Conservation (phyloP, 2,797 vertebrate species). For the Kryptopterus vitreolus region DNA sequence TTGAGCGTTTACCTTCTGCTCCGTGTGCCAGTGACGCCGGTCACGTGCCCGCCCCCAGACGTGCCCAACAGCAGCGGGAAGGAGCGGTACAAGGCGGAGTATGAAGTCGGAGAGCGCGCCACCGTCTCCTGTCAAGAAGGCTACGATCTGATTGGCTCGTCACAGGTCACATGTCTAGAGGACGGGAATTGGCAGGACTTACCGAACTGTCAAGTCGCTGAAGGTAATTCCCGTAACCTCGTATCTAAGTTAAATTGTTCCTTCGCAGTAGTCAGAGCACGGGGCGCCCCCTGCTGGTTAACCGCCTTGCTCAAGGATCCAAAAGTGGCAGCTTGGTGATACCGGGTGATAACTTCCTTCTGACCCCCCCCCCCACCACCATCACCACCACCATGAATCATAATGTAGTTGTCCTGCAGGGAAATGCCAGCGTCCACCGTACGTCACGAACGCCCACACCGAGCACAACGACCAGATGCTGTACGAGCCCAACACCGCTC, state of each 20-base stretch:
- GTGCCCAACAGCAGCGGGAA: not conserved
- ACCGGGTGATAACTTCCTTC: too few relatives aligned
- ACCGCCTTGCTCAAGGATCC: too few relatives aligned
- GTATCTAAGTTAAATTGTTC: too few relatives aligned
- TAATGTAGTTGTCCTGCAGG: constrained; percentile 39
- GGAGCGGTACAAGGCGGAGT: not conserved
- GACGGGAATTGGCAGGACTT: constrained; percentile 33
- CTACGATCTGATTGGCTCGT: constrained; percentile 30
- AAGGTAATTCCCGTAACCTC: not conserved
- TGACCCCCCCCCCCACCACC: too few relatives aligned
- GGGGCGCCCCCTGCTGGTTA: too few relatives aligned
- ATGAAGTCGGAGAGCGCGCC: not conserved
- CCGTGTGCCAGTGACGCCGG: not conserved
- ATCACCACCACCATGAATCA: too few relatives aligned
- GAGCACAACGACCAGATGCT: constrained; percentile 6
- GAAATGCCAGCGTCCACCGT: constrained; percentile 55
- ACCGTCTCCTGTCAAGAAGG: constrained; percentile 23
- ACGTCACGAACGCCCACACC: constrained; percentile 36
- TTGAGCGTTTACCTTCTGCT: not conserved
- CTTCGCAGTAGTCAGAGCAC: too few relatives aligned
- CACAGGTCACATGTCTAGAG: constrained; percentile 28
- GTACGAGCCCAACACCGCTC: constrained; percentile 46
- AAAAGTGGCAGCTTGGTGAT: too few relatives aligned
- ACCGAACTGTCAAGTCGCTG: constrained; percentile 1
- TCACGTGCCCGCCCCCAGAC: constrained; percentile 21